Evolutionary conservation across 2,888 invertebrate species (phyloP), one percentile per base, ranked within the genome.

Genomic region (Podotricha telesiphe): DNA sequence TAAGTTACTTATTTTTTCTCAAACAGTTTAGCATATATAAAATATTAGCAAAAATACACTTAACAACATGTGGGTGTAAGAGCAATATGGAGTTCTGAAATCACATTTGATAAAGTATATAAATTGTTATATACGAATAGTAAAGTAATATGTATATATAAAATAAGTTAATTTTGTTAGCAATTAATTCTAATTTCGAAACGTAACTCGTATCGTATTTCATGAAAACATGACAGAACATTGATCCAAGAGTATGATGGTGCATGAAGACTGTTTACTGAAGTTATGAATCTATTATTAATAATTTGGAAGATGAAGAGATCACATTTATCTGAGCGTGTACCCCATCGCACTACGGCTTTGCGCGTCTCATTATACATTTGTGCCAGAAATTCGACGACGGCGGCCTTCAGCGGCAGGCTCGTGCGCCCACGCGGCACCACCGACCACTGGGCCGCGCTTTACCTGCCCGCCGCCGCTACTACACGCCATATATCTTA

Each of bases 281-380:
- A 55, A 55, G 17, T 55, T 53, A 34, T 47, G 8, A 48, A 34
- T 19, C 28, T 34, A 48, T 62, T 34, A 50, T 48, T 34, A 28
- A 62, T 37, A 50, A 48, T 50, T 37, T 62, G 48, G 48, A 59
- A 59, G 59, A 62, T 62, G 34, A 51, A 51, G 37, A 64, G 50
- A 64, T 64, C 50, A 64, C 40, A 64, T 84, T 92, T 95, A 96
- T 90, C 95, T 95, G 74, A 97, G 94, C 74, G 95, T 96, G 89
- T 98, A 98, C 98, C 98, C 98, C 95, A 96, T 97, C 75, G 97
- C 97, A n/a, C n/a, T 77, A 97, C 96, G 20, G 97, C 96, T 84
- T 97, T 97, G 77, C 98, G 94, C 56, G 97, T 97, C 86, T 96
- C 96, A 81, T 96, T 96, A 64, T 96, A 95, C 96, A 98, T 97